Conservation (phyloP, 1,140 invertebrate species). For the Bradysia coprophila region DNA sequence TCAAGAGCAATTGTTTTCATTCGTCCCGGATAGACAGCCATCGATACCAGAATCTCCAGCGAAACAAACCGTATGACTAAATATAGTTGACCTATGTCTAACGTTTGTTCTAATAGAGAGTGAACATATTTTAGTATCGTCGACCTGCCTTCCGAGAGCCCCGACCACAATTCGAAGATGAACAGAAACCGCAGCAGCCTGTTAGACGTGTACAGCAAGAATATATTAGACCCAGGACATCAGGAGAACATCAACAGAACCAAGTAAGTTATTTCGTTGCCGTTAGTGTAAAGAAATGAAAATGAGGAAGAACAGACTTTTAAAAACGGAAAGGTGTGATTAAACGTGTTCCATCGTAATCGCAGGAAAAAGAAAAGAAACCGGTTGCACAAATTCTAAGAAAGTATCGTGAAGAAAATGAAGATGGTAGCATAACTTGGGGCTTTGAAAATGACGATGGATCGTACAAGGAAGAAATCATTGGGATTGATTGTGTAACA, state of each 20-base stretch:
- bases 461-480: slow-evolving; percentile 60
- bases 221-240: neutral
- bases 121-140: neutral
- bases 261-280: too few relatives aligned
- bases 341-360: too few relatives aligned
- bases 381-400: slow-evolving; percentile 51
- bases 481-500: slow-evolving; percentile 60
- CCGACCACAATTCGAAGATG: slow-evolving; percentile 4
- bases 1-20: slow-evolving; percentile 4
- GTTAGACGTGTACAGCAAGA: neutral
- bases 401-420: slow-evolving; percentile 59
- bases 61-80: neutral
- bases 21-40: slow-evolving; percentile 2
- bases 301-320: too few relatives aligned
- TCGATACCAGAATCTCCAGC: neutral
- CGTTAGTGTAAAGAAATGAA: too few relatives aligned
- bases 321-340: too few relatives aligned
- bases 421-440: slow-evolving; percentile 68
- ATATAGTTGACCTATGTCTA: neutral
- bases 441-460: slow-evolving; percentile 59
- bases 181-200: slow-evolving; percentile 6
- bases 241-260: neutral
- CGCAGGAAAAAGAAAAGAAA: slow-evolving; percentile 30
- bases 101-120: neutral
- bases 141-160: slow-evolving; percentile 2